Evolutionary conservation across 2,888 invertebrate species (phyloP), one percentile per base, ranked within the genome.

Genomic region (Cheilosia grossa): DNA sequence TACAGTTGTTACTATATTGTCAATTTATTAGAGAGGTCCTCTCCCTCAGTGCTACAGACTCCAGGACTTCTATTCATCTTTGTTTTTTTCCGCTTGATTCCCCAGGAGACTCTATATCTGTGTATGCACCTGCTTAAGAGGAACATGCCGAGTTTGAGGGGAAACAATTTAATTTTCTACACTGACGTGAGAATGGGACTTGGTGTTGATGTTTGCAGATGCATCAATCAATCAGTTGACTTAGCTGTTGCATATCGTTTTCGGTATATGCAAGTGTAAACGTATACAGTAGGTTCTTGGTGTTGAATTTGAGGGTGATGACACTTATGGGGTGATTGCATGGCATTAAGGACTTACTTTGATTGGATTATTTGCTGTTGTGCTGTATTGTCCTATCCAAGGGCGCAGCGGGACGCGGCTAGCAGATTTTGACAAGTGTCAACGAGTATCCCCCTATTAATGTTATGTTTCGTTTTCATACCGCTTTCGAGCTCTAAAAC

Each of bases 181-280:
- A 78, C 51, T 78, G 66, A 72, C 66, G 61, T 70, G 67, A 66
- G 66, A 82, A 72, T 82, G 77, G 54, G 24, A 13, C 13, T 51
- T 21, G 51, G 24, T 15, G 51, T 21, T 51, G 21, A 24, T 51
- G 47, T 66, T 30, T 61, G 66, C 33, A 61, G 59, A 49, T 77
- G 82, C 82, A 82, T 77, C 66, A 66, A 82, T 82, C 82, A 56
- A 66, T 78, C 66, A 77, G 66, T 82, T 82, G 77, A 47, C 53
- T 70, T 75, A 81, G 81, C 49, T 75, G 69, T 70, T 63, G 75
- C 70, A 61, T 61, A 67, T 73, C 61, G 74, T 59, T 59, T 1
- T 47, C 58, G 49, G 75, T 75, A 58, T 63, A 75, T 51, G 58
- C 33, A 53, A 17, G 21, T 54, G 33, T 5, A 47, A 4, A 47